Conservation (phyloP, 2,888 invertebrate genomes). For the Drosophila kuntzei region DNA sequence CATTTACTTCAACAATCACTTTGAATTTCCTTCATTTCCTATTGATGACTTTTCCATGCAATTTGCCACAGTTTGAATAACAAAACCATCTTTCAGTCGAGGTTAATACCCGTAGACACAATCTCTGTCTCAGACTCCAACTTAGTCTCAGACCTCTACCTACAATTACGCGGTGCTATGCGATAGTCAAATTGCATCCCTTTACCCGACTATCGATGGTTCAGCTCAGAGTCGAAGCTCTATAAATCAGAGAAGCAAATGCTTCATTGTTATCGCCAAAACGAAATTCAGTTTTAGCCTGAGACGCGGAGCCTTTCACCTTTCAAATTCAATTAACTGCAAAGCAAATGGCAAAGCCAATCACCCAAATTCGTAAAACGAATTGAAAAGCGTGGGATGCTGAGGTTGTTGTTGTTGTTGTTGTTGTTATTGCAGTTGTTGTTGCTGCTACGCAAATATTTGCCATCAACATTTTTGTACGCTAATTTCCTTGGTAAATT, state of each 20-base stretch:
- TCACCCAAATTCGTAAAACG: slow-evolving; percentile 74
- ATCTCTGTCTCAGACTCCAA: slow-evolving; percentile 11
- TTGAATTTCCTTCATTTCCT: slow-evolving; percentile 13
- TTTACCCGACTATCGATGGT: slow-evolving; percentile 46
- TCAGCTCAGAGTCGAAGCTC: slow-evolving; percentile 20
- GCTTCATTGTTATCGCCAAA: slow-evolving; percentile 71
- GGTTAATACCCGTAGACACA: slow-evolving; percentile 33
- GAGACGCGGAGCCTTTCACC: slow-evolving; percentile 69
- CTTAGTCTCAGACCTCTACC: not conserved
- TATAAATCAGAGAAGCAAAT: slow-evolving; percentile 74
- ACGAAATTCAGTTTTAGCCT: slow-evolving; percentile 35
- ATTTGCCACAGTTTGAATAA: slow-evolving; percentile 39
- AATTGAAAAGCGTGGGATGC: slow-evolving; percentile 77
- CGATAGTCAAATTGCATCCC: slow-evolving; percentile 64
- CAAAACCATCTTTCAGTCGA: slow-evolving; percentile 1
- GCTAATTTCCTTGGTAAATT: slow-evolving; percentile 77
- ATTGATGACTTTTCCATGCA: slow-evolving; percentile 33
- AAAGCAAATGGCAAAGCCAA: slow-evolving; percentile 74
- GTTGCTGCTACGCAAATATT: slow-evolving; percentile 67
- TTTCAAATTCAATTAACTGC: slow-evolving; percentile 81
- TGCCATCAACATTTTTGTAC: slow-evolving; percentile 81
- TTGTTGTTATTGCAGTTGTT: slow-evolving; percentile 12
- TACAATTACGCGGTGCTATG: slow-evolving; percentile 36
- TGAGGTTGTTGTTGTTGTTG: slow-evolving; percentile 29
- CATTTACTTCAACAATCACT: slow-evolving; percentile 12